These are phyloP conservation scores for Brachylomia viminalis DNA, from an alignment of 2,888 invertebrate genomes.

Conservation along the genomic window DNA sequence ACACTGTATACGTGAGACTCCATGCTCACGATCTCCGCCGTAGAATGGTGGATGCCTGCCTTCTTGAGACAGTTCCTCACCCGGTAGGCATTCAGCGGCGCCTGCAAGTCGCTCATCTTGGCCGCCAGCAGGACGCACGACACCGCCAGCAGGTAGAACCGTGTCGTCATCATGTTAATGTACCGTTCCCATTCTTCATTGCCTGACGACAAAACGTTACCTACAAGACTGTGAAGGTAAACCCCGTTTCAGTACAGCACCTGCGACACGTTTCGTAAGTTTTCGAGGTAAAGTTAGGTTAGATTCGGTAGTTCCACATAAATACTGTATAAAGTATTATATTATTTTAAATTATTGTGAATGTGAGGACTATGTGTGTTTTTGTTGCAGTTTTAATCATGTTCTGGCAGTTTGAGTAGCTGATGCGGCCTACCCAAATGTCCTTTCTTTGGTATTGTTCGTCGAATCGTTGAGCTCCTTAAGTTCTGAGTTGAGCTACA, in stretches of 20 bases:
- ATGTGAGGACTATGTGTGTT: too few species aligned
- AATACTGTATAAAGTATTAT: too few species aligned
- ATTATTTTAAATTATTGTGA: too few species aligned
- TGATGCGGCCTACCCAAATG: too few species aligned
- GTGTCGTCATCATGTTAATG: slow-evolving; percentile 50
- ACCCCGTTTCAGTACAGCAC: background rate
- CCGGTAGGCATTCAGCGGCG: slow-evolving; percentile 57
- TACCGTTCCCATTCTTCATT: slow-evolving; percentile 65
- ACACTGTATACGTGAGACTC: slow-evolving; percentile 73
- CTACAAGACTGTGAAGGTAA: background rate
- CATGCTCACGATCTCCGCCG: slow-evolving; percentile 68
- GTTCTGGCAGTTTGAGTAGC: too few species aligned
- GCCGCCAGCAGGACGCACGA: slow-evolving; percentile 76
- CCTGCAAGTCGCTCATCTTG: slow-evolving; percentile 73
- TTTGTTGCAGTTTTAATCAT: too few species aligned
- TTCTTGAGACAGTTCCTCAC: slow-evolving; percentile 66
- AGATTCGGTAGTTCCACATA: background rate
- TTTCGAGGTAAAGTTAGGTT: background rate
- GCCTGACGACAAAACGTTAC: slow-evolving; percentile 31
- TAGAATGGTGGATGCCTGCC: slow-evolving; percentile 60
- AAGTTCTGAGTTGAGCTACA: too few species aligned
- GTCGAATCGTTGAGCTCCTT: too few species aligned
- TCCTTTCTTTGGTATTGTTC: too few species aligned
- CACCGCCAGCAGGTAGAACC: slow-evolving; percentile 70
- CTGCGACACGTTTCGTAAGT: background rate